A percentile compares a stretch with the other conserved stretches of the same genome.
Evolutionary conservation across 2,797 vertebrate species (phyloP).

Genomic region (Huso huso): DNA sequence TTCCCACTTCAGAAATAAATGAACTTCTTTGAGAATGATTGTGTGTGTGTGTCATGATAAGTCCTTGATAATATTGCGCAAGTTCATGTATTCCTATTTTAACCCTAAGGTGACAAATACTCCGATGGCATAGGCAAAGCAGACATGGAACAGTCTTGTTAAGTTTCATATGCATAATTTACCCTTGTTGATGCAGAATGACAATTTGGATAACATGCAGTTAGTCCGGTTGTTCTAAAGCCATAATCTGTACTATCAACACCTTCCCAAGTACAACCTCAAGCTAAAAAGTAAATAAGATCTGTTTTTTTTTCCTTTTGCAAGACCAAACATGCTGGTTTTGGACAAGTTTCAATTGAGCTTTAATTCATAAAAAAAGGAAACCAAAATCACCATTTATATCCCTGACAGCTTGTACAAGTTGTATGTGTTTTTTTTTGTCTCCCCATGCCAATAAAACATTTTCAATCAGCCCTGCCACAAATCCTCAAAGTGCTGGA

Average conservation of each 20-base stretch:
- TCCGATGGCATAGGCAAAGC: conserved; percentile 40
- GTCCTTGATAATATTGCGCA: conserved; percentile 44
- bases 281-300: conserved; percentile 60
- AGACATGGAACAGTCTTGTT: conserved; percentile 37
- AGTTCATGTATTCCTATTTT: conserved; percentile 38
- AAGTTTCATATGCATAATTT: conserved; percentile 47
- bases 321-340: conserved; percentile 82
- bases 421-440: conserved; percentile 58
- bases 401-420: conserved; percentile 73
- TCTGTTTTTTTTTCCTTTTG: conserved; percentile 65
- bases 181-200: conserved; percentile 30
- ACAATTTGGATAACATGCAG: conserved; percentile 10
- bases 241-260: conserved; percentile 45
- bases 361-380: conserved; percentile 75
- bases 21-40: too few relatives aligned
- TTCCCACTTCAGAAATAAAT: too few relatives aligned
- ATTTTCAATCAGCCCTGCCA: conserved; percentile 64
- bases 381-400: conserved; percentile 81
- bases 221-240: conserved; percentile 27
- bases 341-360: conserved; percentile 75
- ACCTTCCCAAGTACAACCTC: conserved; percentile 52
- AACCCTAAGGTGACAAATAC: conserved; percentile 58
- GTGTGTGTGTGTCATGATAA: too few relatives aligned
- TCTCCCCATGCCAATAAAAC: conserved; percentile 52
- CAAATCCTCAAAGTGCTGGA: conserved; percentile 49